phyloP scores from a whole-genome alignment of 1,140 invertebrate genomes.

The Trissolcus basalis region DNA sequence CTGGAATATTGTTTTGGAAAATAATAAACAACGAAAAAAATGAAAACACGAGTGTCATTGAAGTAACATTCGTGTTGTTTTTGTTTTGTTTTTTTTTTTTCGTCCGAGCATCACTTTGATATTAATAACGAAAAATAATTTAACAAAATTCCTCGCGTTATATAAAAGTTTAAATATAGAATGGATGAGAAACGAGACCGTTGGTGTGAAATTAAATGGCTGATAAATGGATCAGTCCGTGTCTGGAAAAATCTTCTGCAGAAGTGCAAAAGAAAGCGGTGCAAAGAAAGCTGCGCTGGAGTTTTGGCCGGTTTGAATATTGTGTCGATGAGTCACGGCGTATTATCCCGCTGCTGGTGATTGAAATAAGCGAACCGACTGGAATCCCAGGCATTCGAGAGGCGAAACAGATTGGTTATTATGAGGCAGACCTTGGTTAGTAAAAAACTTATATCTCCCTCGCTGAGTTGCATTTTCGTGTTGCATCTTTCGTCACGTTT shows the following conservation, averaged over 20 bases:
- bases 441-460: background rate
- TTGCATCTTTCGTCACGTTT: conserved; percentile 12
- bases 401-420: conserved; percentile 46
- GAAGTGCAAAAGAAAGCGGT: conserved; percentile 15
- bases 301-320: conserved; percentile 19
- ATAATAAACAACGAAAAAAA: no score
- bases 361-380: conserved; percentile 51
- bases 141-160: no score
- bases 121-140: no score
- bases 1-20: no score
- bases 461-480: conserved; percentile 24
- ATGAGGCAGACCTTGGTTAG: conserved; percentile 35
- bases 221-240: background rate
- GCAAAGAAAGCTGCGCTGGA: conserved; percentile 31
- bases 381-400: conserved; percentile 51
- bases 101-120: no score
- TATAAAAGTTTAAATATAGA: no score
- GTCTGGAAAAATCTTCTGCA: background rate
- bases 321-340: conserved; percentile 52
- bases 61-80: no score
- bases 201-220: no score
- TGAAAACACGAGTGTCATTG: no score
- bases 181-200: no score
- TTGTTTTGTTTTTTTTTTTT: no score
- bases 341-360: conserved; percentile 51